Conservation (phyloP, 2,113 vertebrate species). For the Cynoglossus semilaevis region DNA sequence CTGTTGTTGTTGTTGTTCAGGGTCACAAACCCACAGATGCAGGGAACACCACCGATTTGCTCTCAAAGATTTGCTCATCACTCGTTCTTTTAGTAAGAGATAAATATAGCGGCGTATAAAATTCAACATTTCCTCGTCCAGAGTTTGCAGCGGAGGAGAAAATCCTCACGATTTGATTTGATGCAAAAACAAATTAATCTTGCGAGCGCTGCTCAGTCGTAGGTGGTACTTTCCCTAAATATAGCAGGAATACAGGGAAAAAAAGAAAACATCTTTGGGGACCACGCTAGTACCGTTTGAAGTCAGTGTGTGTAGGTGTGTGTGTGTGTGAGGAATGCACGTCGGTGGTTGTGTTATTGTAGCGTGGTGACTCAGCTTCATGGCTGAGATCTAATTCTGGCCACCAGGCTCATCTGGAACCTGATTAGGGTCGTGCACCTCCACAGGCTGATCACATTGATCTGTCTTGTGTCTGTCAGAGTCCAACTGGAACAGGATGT, state of each 20-base stretch:
- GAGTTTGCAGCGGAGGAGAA: too few species aligned
- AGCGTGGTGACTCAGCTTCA: conserved; percentile 55
- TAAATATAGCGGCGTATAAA: too few species aligned
- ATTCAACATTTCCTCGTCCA: too few species aligned
- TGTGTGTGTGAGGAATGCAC: conserved; percentile 6
- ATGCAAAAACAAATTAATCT: not conserved
- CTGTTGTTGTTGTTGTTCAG: too few species aligned
- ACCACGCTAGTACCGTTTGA: conserved; percentile 9
- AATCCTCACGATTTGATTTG: not conserved
- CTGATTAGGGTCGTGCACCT: conserved; percentile 54
- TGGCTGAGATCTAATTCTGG: conserved; percentile 54
- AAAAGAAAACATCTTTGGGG: conserved; percentile 18
- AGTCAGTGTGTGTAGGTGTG: conserved; percentile 7
- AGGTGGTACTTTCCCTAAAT: conserved; percentile 6
- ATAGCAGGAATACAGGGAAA: not conserved
- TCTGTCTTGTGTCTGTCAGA: conserved; percentile 52
- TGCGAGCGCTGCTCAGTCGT: not conserved
- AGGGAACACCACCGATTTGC: too few species aligned
- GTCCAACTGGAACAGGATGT: conserved; percentile 45
- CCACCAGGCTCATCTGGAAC: conserved; percentile 47
- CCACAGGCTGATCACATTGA: conserved; percentile 51
- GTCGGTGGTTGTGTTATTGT: conserved; percentile 26
- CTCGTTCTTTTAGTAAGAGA: too few species aligned
- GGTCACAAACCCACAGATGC: too few species aligned
- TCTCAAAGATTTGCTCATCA: too few species aligned